phyloP scores from a whole-genome alignment of 2,888 invertebrate genomes.

The Scrobipalpa costella region DNA sequence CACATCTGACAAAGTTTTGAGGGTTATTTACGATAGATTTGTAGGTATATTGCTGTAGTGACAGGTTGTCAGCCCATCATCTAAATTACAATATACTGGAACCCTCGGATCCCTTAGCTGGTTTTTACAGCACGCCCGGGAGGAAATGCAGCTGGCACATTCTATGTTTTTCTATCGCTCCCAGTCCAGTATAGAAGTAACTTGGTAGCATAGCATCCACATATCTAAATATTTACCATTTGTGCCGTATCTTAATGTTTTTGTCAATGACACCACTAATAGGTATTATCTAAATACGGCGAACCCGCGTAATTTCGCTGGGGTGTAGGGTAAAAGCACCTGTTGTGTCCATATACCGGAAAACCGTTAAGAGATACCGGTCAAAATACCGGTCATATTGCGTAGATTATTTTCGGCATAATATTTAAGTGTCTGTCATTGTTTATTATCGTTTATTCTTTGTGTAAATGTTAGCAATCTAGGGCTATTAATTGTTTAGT shows the following conservation, averaged over 20 bases:
- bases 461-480: neutral
- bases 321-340: neutral
- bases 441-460: neutral
- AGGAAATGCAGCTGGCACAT: no score
- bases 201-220: no score
- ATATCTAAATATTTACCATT: neutral
- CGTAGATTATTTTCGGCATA: neutral
- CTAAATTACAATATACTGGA: no score
- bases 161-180: no score
- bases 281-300: neutral
- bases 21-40: no score
- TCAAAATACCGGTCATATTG: neutral
- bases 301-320: neutral
- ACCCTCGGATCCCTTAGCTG: no score
- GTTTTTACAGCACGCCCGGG: no score
- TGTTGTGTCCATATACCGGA: neutral
- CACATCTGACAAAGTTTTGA: no score
- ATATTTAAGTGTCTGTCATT: neutral
- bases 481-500: neutral
- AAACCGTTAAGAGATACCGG: conserved; percentile 5
- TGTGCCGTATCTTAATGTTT: no score
- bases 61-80: no score
- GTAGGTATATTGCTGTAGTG: no score
- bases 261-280: neutral
- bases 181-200: no score